A percentile compares a stretch with the other conserved stretches of the same genome.
Evolutionary conservation across 2,113 vertebrate genomes (phyloP).

Genomic region (Cercocebus atys): DNA sequence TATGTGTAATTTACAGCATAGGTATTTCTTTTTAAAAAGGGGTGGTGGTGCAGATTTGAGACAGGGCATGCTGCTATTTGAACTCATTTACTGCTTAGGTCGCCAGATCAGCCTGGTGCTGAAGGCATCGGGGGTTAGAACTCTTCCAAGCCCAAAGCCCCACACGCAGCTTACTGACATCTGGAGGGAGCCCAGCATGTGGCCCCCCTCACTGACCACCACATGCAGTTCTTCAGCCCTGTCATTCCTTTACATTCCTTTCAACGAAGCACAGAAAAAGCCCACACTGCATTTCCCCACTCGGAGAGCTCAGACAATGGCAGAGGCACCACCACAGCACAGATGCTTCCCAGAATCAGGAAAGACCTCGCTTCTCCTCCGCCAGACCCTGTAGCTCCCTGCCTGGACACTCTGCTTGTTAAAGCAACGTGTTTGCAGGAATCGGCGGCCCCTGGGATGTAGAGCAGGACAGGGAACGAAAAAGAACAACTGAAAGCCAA

Average conservation of each 20-base stretch:
- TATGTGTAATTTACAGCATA: neutral
- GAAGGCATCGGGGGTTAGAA: neutral
- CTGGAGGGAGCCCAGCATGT: neutral
- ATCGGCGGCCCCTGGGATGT: too few relatives aligned
- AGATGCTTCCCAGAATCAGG: neutral
- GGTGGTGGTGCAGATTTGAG: neutral
- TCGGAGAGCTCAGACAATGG: neutral
- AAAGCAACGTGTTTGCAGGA: neutral
- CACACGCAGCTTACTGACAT: neutral
- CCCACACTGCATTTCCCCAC: neutral
- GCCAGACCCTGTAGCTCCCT: neutral
- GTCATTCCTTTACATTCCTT: neutral
- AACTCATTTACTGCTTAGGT: neutral
- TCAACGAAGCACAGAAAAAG: neutral
- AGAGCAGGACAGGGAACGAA: neutral
- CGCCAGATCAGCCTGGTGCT: neutral
- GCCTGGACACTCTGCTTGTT: fast-evolving
- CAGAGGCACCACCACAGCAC: too few relatives aligned
- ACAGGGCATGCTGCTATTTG: neutral
- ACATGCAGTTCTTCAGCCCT: fast-evolving
- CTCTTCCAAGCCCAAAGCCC: neutral
- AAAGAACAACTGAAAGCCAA: neutral
- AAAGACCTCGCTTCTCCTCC: neutral
- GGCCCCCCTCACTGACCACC: too few relatives aligned
- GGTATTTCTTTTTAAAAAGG: neutral